phyloP scores from a whole-genome alignment of 2,113 vertebrate species.

The Rallus limicola region DNA sequence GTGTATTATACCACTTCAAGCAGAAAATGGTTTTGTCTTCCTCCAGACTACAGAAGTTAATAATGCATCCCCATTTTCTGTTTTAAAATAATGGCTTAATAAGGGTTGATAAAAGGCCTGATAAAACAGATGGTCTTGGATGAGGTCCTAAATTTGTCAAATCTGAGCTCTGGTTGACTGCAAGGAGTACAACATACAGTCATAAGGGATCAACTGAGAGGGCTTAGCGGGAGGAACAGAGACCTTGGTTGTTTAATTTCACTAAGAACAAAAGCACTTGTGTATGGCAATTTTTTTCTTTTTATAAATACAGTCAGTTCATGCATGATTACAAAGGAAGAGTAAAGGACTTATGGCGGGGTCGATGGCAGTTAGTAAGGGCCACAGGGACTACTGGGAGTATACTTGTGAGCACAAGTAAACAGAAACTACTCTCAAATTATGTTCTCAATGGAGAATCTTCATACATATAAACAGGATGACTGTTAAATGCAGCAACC shows the following conservation, averaged over 20 bases:
- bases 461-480: not conserved
- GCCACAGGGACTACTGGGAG: not conserved
- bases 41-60: slow-evolving; percentile 23
- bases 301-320: not conserved
- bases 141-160: not conserved
- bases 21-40: slow-evolving; percentile 17
- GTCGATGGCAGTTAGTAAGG: not conserved
- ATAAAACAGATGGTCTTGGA: slow-evolving; percentile 46
- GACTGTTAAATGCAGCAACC: not conserved
- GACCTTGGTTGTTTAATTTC: not conserved
- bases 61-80: not conserved
- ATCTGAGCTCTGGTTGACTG: not conserved
- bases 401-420: not conserved
- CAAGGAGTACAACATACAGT: not conserved
- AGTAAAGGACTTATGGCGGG: not conserved
- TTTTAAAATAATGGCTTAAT: slow-evolving; percentile 11
- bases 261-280: not conserved
- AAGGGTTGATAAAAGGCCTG: not conserved
- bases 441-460: not conserved
- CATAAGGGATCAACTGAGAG: not conserved
- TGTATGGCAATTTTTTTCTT: not conserved
- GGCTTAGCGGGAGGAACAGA: not conserved
- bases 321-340: not conserved
- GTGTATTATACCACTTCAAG: not conserved
- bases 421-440: not conserved